A percentile compares a stretch with the other conserved stretches of the same genome.
Evolutionary conservation across 2,797 vertebrate genomes (phyloP).

Genomic region (Orestias chungarensis): DNA sequence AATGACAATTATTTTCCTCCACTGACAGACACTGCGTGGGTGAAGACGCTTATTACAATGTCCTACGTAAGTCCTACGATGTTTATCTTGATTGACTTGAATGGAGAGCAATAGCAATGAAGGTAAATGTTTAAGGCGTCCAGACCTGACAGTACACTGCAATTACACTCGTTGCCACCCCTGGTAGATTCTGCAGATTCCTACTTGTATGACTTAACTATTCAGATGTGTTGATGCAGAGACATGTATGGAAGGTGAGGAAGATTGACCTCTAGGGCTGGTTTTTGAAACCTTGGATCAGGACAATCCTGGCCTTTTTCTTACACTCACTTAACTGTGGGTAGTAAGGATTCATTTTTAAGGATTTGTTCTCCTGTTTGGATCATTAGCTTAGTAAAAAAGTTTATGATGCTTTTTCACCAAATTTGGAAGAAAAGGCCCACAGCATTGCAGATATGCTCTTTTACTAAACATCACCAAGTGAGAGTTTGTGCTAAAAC

Average conservation of each 20-base stretch:
- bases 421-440: background rate
- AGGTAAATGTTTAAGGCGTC: background rate
- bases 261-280: background rate
- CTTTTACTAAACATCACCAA: background rate
- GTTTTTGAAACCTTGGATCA: background rate
- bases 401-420: background rate
- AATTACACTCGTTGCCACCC: background rate
- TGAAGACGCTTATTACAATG: background rate
- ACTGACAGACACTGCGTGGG: background rate
- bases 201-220: background rate
- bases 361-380: background rate
- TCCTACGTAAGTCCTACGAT: background rate
- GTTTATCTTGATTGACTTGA: background rate
- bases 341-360: too few species aligned
- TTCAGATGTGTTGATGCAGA: background rate
- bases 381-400: background rate
- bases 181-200: background rate
- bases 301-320: background rate
- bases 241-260: background rate
- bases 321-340: background rate
- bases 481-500: background rate
- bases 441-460: too few species aligned
- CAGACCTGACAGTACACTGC: background rate
- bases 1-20: background rate
- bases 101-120: background rate